phyloP scores from a whole-genome alignment of 30 jellyfish, hydroid and myxozoan species.

The Pseudorhiza aurosa region DNA sequence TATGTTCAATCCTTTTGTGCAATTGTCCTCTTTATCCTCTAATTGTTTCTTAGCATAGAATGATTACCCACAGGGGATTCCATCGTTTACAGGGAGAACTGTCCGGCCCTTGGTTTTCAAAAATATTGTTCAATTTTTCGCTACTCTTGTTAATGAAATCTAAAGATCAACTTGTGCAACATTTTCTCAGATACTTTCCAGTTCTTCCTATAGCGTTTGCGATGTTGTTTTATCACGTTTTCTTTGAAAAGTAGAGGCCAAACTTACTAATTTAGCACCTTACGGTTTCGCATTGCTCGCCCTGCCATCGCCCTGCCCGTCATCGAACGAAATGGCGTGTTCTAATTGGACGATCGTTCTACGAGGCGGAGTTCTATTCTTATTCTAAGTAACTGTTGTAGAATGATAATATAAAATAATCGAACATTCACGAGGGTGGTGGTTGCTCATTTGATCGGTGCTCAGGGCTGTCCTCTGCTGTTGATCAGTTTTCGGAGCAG shows the following conservation, averaged over 20 bases:
- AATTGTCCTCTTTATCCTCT: conserved; percentile 42
- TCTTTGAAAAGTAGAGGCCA: conserved; percentile 51
- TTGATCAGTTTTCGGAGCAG: conserved; percentile 65
- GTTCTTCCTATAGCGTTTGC: neutral
- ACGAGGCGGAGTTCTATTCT: conserved; percentile 73
- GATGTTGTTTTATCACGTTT: neutral
- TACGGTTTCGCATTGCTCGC: conserved; percentile 34
- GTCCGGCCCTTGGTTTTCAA: conserved; percentile 24
- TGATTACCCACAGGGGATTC: conserved; percentile 62
- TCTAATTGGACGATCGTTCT: conserved; percentile 69
- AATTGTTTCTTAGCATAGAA: conserved; percentile 43
- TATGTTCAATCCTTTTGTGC: conserved; percentile 57
- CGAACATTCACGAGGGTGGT: conserved; percentile 50
- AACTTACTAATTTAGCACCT: conserved; percentile 47
- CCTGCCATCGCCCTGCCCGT: conserved; percentile 59
- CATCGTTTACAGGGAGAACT: conserved; percentile 23
- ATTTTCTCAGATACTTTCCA: neutral
- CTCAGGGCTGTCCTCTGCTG: conserved; percentile 68
- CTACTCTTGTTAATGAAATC: neutral
- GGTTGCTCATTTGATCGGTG: conserved; percentile 84
- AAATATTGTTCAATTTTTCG: conserved; percentile 19
- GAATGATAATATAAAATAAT: conserved; percentile 66
- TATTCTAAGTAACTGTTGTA: conserved; percentile 79
- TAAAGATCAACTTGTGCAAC: neutral
- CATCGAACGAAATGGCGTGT: conserved; percentile 79